Conservation (phyloP, 1,140 invertebrate species). For the Thrips palmi region DNA sequence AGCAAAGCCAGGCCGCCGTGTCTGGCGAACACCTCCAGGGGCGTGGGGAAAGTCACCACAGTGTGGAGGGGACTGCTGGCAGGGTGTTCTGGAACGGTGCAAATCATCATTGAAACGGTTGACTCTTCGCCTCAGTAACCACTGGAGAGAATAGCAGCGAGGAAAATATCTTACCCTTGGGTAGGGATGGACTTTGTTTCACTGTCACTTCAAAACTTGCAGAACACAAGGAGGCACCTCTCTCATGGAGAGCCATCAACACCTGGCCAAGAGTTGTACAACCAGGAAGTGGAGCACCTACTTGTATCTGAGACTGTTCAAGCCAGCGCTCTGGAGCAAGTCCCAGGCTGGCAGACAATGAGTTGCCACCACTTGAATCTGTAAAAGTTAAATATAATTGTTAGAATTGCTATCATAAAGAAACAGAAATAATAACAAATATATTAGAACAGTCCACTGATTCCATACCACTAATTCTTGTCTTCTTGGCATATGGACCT, state of each 20-base stretch:
- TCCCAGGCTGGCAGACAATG: too few relatives aligned
- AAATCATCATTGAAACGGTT: too few relatives aligned
- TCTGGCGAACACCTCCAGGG: slow-evolving; percentile 65
- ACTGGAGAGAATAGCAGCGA: too few relatives aligned
- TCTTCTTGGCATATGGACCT: too few relatives aligned
- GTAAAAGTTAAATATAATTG: too few relatives aligned
- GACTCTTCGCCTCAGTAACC: too few relatives aligned
- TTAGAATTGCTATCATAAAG: too few relatives aligned
- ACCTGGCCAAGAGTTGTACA: slow-evolving; percentile 42
- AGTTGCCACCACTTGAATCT: too few relatives aligned
- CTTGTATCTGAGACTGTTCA: slow-evolving; percentile 20
- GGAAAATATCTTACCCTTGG: slow-evolving; percentile 5
- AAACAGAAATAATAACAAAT: too few relatives aligned
- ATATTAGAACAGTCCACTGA: too few relatives aligned
- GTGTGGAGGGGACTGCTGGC: slow-evolving; percentile 20
- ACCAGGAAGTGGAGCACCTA: slow-evolving; percentile 27
- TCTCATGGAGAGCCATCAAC: slow-evolving; percentile 32
- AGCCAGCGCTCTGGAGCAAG: too few relatives aligned
- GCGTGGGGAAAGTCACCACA: slow-evolving; percentile 32
- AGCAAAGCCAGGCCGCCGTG: slow-evolving; percentile 73
- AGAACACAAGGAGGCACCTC: slow-evolving; percentile 32
- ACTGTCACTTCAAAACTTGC: slow-evolving; percentile 29
- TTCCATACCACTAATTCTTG: too few relatives aligned
- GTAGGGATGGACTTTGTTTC: slow-evolving; percentile 2
- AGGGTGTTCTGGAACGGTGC: slow-evolving; percentile 19